A percentile compares a stretch with the other conserved stretches of the same genome.
These are phyloP conservation scores for Caenorhabditis wallacei DNA, from an alignment of 2,888 invertebrate genomes.

Conservation along the genomic window DNA sequence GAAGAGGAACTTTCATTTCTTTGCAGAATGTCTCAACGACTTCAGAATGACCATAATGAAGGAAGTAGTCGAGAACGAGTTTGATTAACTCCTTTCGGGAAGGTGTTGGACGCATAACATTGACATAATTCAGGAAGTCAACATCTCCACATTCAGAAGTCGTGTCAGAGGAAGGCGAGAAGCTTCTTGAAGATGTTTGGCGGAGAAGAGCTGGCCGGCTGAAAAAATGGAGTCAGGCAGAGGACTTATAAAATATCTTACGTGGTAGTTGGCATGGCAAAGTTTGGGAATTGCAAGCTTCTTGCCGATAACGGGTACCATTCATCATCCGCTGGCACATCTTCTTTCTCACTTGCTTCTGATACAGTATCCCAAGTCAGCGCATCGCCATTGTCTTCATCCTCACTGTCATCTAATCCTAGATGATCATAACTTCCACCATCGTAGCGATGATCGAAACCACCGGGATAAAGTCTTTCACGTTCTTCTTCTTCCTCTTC, in stretches of 20 bases:
- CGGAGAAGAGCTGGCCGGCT: conserved; percentile 11
- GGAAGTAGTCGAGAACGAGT: conserved; percentile 52
- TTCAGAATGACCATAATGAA: conserved; percentile 49
- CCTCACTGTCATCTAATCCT: background rate
- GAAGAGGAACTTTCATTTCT: conserved; percentile 35
- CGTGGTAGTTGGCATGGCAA: conserved; percentile 44
- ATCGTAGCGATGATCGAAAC: background rate
- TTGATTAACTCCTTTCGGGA: conserved; percentile 12
- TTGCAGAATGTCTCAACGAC: conserved; percentile 44
- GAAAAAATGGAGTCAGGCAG: background rate
- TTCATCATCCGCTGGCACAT: conserved; percentile 18
- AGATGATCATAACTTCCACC: background rate
- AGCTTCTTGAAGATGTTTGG: background rate
- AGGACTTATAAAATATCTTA: background rate
- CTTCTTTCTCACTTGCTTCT: conserved; percentile 14
- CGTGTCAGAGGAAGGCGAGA: background rate
- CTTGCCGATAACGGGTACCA: conserved; percentile 50
- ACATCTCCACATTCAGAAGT: background rate
- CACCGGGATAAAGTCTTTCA: no score
- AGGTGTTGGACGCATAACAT: conserved; percentile 50
- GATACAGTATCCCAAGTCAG: conserved; percentile 55
- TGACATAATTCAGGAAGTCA: conserved; percentile 1
- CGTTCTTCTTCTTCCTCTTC: background rate
- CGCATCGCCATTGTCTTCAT: conserved; percentile 30
- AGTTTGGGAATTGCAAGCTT: conserved; percentile 33